Evolutionary conservation across 23 tunicate genomes (phyloP), one percentile per base, ranked within the genome.

Genomic region (Halocynthia aurantium): DNA sequence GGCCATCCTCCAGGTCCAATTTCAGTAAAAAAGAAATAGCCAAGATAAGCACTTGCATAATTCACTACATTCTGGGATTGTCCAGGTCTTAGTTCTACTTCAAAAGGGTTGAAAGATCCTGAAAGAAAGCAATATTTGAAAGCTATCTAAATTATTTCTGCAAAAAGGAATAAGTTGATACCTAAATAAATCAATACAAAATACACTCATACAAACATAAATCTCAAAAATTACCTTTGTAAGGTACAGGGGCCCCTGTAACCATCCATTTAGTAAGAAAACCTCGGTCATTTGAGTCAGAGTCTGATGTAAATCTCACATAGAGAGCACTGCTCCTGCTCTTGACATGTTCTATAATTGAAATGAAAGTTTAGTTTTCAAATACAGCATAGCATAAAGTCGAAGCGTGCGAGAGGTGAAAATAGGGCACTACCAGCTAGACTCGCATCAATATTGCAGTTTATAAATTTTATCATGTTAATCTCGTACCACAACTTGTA

Each of bases 221-320:
- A 67, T 4, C 1, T 12, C 22, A 19, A 67, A 18, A 21, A 44
- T 5, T 20, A 91, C 97, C 97, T 77, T 85, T 76, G 55, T 51
- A 85, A 52, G 84, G 71, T 51, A 13, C 10, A 50, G 77, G 66
- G 6, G 50, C 69, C 11, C 97, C 97, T 5, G 77, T 40, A 13
- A 82, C 71, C 20, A 53, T 62, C 77, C 78, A 91, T 8, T 52
- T 85, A 4, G 90, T 86, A 19, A 86, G 53, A 73, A 91, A 92
- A n/a, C 98, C 98, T 7, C 52, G 51, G 18, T 71, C 77, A 11
- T 13, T 61, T 53, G 52, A 20, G 11, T 55, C 73, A 8, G 18
- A 21, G 64, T 91, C 82, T 7, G 98, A 82, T 57, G 52, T 55
- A 66, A 92, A 74, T 8, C 19, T 21, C 18, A 74, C 56, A 54